Evolutionary conservation across 2,797 vertebrate genomes (phyloP), one percentile per base, ranked within the genome.

Genomic region (Heterohyrax brucei): DNA sequence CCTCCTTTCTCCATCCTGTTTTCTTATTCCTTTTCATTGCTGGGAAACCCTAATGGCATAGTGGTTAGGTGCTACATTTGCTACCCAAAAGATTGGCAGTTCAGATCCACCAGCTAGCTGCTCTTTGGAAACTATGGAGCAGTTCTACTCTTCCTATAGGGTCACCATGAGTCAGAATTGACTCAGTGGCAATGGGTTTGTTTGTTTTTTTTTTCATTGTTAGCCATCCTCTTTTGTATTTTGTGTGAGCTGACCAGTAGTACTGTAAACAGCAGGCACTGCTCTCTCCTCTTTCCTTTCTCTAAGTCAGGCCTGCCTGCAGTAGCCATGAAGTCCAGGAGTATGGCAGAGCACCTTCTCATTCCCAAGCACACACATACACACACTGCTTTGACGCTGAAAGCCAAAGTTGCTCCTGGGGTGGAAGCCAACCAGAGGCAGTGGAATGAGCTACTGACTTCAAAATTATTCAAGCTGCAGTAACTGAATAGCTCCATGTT

Each of bases 331-430:
- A 68, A 28, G 77, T 21, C 56, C 66, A 86, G 72, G 53, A 21
- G 89, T 18, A 7, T 0, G 4, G 24, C 19, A 8, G 2, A 62
- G 48, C 3, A 22, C 2, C 21, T 22, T 33, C n/a, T 30, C 13
- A 33, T 21, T 30, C 4, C 30, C 24, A 1, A 13, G 2, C n/a
- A 26, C 19, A 16, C 13, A 26, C 26, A n/a, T 4, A 13, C 19
- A 22, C 2, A 5, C 30, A 59, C 5, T 1, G 1, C 12, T 44
- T 3, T 44, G 64, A 73, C 92, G 21, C 33, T 46, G 56, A 68
- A n/a, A 68, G 30, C 76, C 39, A 30, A 62, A 5, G 3, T 77
- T 30, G 8, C 59, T 83, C 50, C 21, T 19, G 56, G 28, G 18
- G 5, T 16, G 21, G 84, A 85, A 89, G 46, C 62, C 7, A 78